Evolutionary conservation across 2,888 invertebrate species (phyloP).

Genomic region (Hypolimnas misippus): DNA sequence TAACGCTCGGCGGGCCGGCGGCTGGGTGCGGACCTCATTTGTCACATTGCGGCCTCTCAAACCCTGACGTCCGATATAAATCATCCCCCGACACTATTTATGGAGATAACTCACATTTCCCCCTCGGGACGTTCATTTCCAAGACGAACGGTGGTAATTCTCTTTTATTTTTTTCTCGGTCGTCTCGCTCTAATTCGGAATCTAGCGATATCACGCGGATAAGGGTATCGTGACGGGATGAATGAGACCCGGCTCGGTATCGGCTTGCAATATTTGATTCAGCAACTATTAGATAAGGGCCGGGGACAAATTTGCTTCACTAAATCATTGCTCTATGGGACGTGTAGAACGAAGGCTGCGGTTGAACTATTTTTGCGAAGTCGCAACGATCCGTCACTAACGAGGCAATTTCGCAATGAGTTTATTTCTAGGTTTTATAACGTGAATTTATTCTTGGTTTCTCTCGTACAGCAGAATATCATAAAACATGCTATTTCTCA

Average conservation of each 20-base stretch:
- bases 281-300: constrained; percentile 58
- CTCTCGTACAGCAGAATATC: too few species aligned
- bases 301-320: constrained; percentile 59
- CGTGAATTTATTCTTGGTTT: not conserved
- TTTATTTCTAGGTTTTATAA: not conserved
- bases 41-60: constrained; percentile 55
- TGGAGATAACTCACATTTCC: constrained; percentile 55
- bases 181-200: constrained; percentile 42
- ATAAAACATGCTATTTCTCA: too few species aligned
- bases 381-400: not conserved
- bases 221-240: constrained; percentile 42
- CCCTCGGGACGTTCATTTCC: constrained; percentile 49
- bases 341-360: constrained; percentile 53
- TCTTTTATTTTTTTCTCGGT: constrained; percentile 50
- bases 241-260: constrained; percentile 46
- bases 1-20: constrained; percentile 46
- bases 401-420: not conserved
- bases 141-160: constrained; percentile 51
- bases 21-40: constrained; percentile 54
- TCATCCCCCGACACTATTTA: constrained; percentile 63
- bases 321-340: constrained; percentile 61
- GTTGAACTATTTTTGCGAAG: constrained; percentile 24
- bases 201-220: constrained; percentile 41
- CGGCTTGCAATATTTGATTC: constrained; percentile 55
- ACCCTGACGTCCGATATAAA: constrained; percentile 55